Evolutionary conservation across 2,888 invertebrate species (phyloP).

Genomic region (Melanophora roralis): DNA sequence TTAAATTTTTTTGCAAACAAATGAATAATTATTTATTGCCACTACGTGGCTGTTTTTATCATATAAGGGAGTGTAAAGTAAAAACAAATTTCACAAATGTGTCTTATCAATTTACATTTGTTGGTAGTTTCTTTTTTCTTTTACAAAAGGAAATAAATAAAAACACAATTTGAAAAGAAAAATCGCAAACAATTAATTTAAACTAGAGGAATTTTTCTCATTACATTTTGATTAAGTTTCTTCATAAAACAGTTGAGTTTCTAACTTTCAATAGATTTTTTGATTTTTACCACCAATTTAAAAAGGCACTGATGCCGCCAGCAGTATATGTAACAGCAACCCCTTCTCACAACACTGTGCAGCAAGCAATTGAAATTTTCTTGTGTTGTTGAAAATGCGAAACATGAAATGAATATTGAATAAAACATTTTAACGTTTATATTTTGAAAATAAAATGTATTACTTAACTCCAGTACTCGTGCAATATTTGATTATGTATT

Average conservation of each 20-base stretch:
- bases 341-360: background rate
- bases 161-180: conserved; percentile 66
- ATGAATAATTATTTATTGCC: conserved; percentile 69
- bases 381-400: background rate
- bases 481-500: conserved; percentile 46
- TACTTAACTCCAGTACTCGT: background rate
- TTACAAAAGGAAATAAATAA: background rate
- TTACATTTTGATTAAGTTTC: conserved; percentile 58
- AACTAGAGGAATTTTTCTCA: conserved; percentile 73
- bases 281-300: conserved; percentile 33
- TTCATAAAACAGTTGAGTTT: background rate
- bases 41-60: conserved; percentile 44
- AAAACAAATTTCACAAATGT: conserved; percentile 5
- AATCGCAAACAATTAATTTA: conserved; percentile 71
- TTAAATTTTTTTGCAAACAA: conserved; percentile 67
- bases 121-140: background rate
- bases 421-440: conserved; percentile 42
- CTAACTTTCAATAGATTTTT: conserved; percentile 15
- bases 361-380: background rate
- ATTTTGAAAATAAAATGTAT: conserved; percentile 7
- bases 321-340: background rate
- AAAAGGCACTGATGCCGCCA: conserved; percentile 23
- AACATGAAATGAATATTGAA: conserved; percentile 28
- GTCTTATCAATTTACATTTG: conserved; percentile 5
- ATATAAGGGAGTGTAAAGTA: background rate